Evolutionary conservation across 2,888 invertebrate species (phyloP).

Genomic region (Archips crataeganus): DNA sequence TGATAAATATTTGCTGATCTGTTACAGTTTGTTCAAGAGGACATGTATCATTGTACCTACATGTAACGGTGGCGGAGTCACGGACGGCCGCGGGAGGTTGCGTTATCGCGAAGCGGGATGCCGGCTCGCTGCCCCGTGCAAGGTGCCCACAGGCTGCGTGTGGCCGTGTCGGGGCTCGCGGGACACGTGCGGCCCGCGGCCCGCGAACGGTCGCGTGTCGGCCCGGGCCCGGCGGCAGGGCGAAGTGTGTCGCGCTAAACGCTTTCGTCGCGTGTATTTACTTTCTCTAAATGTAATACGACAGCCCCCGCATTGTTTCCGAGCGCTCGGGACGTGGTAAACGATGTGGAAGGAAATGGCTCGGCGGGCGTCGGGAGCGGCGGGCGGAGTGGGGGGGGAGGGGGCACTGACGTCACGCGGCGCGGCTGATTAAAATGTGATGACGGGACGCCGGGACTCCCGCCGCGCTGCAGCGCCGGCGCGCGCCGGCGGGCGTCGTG

Average conservation of each 20-base stretch:
- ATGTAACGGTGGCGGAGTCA: not conserved
- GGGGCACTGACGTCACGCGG: slow-evolving; percentile 11
- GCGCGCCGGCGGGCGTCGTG: not conserved
- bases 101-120: not conserved
- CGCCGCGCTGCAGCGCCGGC: not conserved
- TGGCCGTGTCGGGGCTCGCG: too few species aligned
- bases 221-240: too few species aligned
- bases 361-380: slow-evolving; percentile 6
- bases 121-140: not conserved
- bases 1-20: slow-evolving; percentile 12
- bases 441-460: not conserved
- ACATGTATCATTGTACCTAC: not conserved
- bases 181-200: too few species aligned
- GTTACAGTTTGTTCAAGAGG: not conserved
- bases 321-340: slow-evolving; percentile 17
- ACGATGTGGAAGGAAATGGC: slow-evolving; percentile 15
- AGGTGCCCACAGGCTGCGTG: too few species aligned
- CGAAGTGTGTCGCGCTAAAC: slow-evolving; percentile 19
- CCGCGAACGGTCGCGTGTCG: too few species aligned
- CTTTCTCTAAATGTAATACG: slow-evolving; percentile 30
- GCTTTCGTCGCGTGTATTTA: slow-evolving; percentile 15
- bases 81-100: not conserved
- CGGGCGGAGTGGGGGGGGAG: not conserved
- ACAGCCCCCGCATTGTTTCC: slow-evolving; percentile 7
- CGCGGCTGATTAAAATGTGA: slow-evolving; percentile 6